Percentiles rank a stretch among this genome's conserved stretches.
Evolutionary conservation across 1,140 invertebrate species (phyloP).

Genomic region (Nephotettix cincticeps): DNA sequence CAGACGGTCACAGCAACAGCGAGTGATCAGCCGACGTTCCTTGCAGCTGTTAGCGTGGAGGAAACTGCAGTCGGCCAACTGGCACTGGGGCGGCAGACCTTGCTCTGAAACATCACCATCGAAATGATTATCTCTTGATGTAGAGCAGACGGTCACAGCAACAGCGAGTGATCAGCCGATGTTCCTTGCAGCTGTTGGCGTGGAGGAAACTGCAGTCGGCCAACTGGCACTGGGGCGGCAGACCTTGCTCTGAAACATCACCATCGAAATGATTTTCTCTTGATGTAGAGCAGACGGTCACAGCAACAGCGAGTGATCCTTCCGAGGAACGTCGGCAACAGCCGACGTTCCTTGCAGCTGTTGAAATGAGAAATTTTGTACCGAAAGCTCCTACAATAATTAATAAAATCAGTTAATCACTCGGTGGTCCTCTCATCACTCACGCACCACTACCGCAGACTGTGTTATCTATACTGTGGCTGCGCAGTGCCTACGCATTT

Average conservation of each 20-base stretch:
- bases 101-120: slow-evolving; percentile 38
- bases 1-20: slow-evolving; percentile 63
- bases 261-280: background rate
- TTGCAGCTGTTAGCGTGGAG: slow-evolving; percentile 70
- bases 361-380: too few species aligned
- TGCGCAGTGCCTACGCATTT: too few species aligned
- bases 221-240: slow-evolving; percentile 61
- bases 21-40: slow-evolving; percentile 67
- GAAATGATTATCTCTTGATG: background rate
- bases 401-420: too few species aligned
- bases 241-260: slow-evolving; percentile 41
- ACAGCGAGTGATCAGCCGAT: slow-evolving; percentile 66
- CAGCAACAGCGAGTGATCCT: slow-evolving; percentile 74
- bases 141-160: slow-evolving; percentile 57
- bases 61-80: slow-evolving; percentile 65
- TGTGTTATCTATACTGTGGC: too few species aligned
- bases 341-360: slow-evolving; percentile 64
- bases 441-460: too few species aligned
- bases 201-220: slow-evolving; percentile 69
- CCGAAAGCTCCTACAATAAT: too few species aligned
- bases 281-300: slow-evolving; percentile 43
- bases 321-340: too few species aligned
- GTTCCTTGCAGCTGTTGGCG: slow-evolving; percentile 70
- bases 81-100: slow-evolving; percentile 58
- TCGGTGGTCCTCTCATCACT: too few species aligned